phyloP scores from a whole-genome alignment of 2,888 invertebrate genomes.

The Patella pellucida region DNA sequence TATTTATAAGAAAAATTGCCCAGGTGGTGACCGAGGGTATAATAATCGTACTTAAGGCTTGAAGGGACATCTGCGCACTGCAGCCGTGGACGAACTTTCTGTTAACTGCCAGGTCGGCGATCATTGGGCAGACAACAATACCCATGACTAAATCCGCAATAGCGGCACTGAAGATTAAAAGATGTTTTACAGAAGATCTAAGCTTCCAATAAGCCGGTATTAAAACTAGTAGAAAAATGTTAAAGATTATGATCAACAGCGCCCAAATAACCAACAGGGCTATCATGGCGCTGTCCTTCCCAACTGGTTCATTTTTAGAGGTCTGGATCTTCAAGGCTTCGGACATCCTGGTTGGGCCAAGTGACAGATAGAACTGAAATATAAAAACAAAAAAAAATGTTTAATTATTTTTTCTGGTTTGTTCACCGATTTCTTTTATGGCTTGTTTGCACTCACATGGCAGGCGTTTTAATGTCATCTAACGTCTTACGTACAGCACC shows the following conservation, averaged over 20 bases:
- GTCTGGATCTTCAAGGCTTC: background rate
- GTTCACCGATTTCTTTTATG: too few relatives aligned
- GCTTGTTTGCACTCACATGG: too few relatives aligned
- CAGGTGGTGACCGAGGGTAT: conserved; percentile 39
- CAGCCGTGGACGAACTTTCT: conserved; percentile 15
- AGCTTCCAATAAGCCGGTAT: conserved; percentile 10
- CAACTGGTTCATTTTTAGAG: background rate
- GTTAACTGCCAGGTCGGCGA: conserved; percentile 23
- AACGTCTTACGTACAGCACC: too few relatives aligned
- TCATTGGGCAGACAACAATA: conserved; percentile 24
- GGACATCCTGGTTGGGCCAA: background rate
- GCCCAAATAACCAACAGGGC: background rate
- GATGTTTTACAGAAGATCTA: conserved; percentile 31
- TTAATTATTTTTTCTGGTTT: too few relatives aligned
- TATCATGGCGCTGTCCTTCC: background rate
- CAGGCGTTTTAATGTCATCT: too few relatives aligned
- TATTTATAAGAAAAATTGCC: conserved; percentile 36
- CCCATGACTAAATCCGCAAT: conserved; percentile 29
- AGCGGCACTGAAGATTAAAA: conserved; percentile 31
- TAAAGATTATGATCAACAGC: background rate
- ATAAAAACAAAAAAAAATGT: too few relatives aligned
- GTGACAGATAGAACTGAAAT: background rate
- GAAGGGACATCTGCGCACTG: conserved; percentile 22
- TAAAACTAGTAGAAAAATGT: background rate
- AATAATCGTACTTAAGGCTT: conserved; percentile 34